phyloP scores from a whole-genome alignment of 2,888 invertebrate species.

The Oligia strigilis region DNA sequence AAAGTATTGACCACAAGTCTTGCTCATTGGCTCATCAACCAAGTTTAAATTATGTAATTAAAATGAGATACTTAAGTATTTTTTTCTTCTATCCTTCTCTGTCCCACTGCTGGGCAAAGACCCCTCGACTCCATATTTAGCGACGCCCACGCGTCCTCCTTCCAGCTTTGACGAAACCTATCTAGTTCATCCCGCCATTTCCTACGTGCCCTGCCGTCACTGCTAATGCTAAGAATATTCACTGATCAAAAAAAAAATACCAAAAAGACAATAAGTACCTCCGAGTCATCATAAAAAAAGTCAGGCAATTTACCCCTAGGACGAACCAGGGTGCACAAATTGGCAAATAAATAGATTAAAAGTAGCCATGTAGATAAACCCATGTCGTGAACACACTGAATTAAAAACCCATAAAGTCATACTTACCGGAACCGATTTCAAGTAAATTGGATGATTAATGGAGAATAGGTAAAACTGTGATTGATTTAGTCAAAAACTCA shows the following conservation, averaged over 20 bases:
- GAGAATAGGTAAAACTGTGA: slow-evolving; percentile 5
- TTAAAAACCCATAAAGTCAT: slow-evolving; percentile 35
- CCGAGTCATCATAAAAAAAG: slow-evolving; percentile 1
- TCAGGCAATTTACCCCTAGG: background rate
- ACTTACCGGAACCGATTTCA: slow-evolving; percentile 23
- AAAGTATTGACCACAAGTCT: background rate
- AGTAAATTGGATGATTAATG: slow-evolving; percentile 20
- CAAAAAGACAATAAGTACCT: slow-evolving; percentile 18
- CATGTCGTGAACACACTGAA: slow-evolving; percentile 41
- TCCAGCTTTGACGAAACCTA: background rate
- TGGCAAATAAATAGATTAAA: background rate
- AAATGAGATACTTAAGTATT: background rate
- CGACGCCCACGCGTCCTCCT: background rate
- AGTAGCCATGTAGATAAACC: slow-evolving; percentile 23
- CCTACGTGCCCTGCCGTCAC: background rate
- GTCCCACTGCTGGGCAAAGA: too few relatives aligned
- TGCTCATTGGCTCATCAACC: background rate
- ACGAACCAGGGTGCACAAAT: background rate
- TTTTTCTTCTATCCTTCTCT: background rate
- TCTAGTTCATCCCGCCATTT: background rate
- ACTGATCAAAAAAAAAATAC: background rate
- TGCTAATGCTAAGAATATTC: background rate
- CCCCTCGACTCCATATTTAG: background rate
- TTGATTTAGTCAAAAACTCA: slow-evolving; percentile 3
- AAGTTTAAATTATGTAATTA: background rate